A percentile compares a stretch with the other conserved stretches of the same genome.
These are phyloP conservation scores for Lamellibrachia satsuma DNA, from an alignment of 2,888 invertebrate species.

Conservation along the genomic window DNA sequence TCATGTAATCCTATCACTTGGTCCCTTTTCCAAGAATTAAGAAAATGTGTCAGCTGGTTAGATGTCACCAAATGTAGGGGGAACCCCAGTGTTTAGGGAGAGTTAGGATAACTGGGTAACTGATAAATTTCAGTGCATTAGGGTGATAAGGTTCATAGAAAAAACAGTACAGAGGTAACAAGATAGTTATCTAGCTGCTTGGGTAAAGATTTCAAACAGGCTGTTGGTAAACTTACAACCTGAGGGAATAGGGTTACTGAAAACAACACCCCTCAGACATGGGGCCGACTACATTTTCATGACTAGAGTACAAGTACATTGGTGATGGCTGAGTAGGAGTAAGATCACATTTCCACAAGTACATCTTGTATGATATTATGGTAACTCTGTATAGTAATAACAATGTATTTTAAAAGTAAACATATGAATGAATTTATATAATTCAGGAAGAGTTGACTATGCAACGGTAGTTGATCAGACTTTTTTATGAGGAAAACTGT, in stretches of 20 bases:
- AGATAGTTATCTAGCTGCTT: neutral
- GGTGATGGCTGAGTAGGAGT: too few species aligned
- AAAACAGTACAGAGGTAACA: neutral
- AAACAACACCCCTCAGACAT: neutral
- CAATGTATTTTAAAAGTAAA: too few species aligned
- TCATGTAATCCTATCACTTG: neutral
- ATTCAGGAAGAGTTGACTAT: too few species aligned
- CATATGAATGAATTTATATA: too few species aligned
- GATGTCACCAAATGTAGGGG: neutral
- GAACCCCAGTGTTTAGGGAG: neutral
- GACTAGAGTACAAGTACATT: too few species aligned
- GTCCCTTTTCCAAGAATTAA: neutral
- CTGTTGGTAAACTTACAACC: neutral
- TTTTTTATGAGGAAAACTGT: too few species aligned
- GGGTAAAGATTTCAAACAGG: slow-evolving; percentile 13
- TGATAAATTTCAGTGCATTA: neutral
- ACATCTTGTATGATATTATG: too few species aligned
- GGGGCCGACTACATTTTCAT: neutral
- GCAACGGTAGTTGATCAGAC: too few species aligned
- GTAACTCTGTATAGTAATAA: too few species aligned
- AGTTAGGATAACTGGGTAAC: neutral
- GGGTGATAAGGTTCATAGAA: neutral
- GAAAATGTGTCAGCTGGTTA: neutral
- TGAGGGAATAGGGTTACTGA: neutral
- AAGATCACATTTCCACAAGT: too few species aligned